Percentiles rank a stretch among this genome's conserved stretches.
These are phyloP conservation scores for Megaustenia siamemsis DNA, from an alignment of 2,888 invertebrate species.

Conservation along the genomic window DNA sequence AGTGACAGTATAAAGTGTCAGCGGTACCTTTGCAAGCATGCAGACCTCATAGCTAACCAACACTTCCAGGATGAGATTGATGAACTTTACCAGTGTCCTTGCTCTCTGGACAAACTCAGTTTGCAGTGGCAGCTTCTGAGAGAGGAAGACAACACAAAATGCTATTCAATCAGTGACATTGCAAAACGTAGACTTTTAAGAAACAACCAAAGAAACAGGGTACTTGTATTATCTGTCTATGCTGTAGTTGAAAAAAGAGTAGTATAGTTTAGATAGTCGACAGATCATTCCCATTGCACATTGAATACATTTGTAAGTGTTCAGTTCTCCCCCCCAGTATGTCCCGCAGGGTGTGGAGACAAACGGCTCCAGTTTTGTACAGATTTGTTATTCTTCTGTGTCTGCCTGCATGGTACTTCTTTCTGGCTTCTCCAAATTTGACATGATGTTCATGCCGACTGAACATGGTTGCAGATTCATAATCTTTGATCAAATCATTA, in stretches of 20 bases:
- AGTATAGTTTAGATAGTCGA: no score
- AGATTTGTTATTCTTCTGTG: no score
- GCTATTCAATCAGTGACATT: background rate
- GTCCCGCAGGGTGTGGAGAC: no score
- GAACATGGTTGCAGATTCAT: no score
- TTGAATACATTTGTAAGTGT: no score
- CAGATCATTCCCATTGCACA: no score
- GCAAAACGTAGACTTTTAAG: slow-evolving; percentile 12
- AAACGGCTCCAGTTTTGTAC: no score
- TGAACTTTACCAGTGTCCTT: slow-evolving; percentile 25
- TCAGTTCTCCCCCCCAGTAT: no score
- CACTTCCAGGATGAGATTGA: slow-evolving; percentile 2
- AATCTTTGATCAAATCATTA: no score
- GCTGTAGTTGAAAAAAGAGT: background rate
- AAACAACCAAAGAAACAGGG: slow-evolving; percentile 28
- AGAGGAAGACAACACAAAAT: background rate
- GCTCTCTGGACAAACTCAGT: background rate
- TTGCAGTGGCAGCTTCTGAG: slow-evolving; percentile 18
- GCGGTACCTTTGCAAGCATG: slow-evolving; percentile 18
- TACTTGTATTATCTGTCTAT: background rate
- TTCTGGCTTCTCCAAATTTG: no score
- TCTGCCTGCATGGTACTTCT: no score
- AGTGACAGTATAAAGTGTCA: background rate
- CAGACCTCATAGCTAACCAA: background rate
- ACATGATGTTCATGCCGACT: no score